Evolutionary conservation across 2,888 invertebrate genomes (phyloP).

Genomic region (Lypha dubia): DNA sequence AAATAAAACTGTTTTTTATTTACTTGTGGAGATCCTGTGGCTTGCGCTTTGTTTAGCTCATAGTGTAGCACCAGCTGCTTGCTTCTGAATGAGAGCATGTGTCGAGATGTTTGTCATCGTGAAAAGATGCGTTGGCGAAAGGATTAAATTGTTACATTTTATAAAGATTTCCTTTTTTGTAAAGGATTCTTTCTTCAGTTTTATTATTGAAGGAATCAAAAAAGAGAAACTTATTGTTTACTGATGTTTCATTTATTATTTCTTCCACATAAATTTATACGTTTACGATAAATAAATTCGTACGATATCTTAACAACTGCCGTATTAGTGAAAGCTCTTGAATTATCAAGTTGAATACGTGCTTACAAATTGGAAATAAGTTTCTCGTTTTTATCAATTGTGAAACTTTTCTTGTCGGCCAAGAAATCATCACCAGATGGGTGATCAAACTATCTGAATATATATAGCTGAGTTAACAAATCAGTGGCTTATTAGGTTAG

Average conservation of each 20-base stretch:
- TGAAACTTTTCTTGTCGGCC: no score
- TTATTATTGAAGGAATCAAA: slow-evolving; percentile 14
- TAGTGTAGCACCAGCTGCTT: slow-evolving; percentile 64
- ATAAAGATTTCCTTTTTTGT: slow-evolving; percentile 49
- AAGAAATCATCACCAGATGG: no score
- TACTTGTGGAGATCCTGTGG: slow-evolving; percentile 60
- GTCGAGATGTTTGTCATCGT: neutral
- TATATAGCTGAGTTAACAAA: no score
- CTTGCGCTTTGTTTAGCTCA: slow-evolving; percentile 62
- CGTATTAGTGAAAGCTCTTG: slow-evolving; percentile 61
- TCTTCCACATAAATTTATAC: slow-evolving; percentile 54
- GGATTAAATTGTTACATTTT: slow-evolving; percentile 70
- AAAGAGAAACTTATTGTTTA: slow-evolving; percentile 37
- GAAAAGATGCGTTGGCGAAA: slow-evolving; percentile 60
- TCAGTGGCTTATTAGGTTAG: no score
- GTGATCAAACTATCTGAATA: no score
- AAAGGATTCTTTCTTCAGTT: slow-evolving; percentile 35
- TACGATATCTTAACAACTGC: slow-evolving; percentile 70
- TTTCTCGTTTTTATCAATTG: no score
- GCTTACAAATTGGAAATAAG: no score
- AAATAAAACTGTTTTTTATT: slow-evolving; percentile 34
- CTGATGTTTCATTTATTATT: neutral
- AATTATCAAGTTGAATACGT: no score
- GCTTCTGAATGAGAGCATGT: slow-evolving; percentile 41
- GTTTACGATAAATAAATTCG: no score